Conservation (phyloP, 2,797 vertebrate genomes). For the Catharus ustulatus region DNA sequence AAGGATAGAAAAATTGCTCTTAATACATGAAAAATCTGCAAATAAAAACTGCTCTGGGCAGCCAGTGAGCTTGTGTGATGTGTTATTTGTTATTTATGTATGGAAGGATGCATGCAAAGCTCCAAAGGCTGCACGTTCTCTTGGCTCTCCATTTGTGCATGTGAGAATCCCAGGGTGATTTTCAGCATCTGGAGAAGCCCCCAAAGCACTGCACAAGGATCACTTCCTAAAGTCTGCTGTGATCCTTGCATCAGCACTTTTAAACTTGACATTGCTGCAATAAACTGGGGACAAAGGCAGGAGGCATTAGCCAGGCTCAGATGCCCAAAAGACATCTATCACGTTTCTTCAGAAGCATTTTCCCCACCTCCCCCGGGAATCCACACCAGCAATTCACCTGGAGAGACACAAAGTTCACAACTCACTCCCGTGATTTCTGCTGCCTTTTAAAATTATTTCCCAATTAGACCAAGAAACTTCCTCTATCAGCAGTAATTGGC, state of each 20-base stretch:
- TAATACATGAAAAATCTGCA: background rate
- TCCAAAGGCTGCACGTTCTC: background rate
- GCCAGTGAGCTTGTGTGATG: background rate
- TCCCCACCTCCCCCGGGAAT: conserved; percentile 26
- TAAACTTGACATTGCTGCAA: conserved; percentile 13
- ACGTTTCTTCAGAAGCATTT: conserved; percentile 11
- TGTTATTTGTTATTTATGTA: background rate
- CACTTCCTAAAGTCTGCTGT: background rate
- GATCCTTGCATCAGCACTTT: conserved; percentile 49
- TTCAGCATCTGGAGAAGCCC: background rate
- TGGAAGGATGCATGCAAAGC: background rate
- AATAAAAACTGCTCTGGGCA: background rate
- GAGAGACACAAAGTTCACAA: conserved; percentile 36
- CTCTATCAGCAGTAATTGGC: conserved; percentile 68
- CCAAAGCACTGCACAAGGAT: background rate
- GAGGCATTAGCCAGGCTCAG: conserved; percentile 58
- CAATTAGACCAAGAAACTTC: conserved; percentile 65
- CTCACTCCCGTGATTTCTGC: background rate
- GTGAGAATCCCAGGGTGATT: background rate
- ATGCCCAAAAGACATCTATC: conserved; percentile 40
- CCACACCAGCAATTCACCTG: conserved; percentile 30
- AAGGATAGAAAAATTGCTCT: background rate
- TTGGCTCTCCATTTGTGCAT: background rate
- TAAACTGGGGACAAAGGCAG: conserved; percentile 51
- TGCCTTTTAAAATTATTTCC: conserved; percentile 40